These are phyloP conservation scores for Emys orbicularis DNA, from an alignment of 2,797 vertebrate species.

Conservation along the genomic window DNA sequence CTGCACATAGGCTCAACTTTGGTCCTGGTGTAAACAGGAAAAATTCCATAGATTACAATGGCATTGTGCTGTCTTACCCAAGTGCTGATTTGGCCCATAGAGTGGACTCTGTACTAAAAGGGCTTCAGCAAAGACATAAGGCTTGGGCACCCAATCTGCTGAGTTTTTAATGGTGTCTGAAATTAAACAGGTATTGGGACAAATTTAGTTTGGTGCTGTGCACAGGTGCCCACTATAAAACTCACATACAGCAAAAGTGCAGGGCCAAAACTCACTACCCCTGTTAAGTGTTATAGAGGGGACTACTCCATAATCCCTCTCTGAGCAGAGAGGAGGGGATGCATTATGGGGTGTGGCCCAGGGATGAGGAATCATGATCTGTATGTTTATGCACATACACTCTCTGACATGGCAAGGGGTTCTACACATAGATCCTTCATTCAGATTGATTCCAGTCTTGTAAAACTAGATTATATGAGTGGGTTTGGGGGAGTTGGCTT, in stretches of 20 bases:
- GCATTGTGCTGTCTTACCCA: neutral
- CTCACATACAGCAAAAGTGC: neutral
- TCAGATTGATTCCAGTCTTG: neutral
- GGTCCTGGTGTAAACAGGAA: neutral
- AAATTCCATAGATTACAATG: neutral
- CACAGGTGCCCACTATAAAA: rapidly evolving
- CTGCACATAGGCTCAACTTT: neutral
- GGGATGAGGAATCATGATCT: neutral
- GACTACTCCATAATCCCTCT: neutral
- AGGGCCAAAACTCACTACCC: neutral
- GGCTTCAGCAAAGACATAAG: neutral
- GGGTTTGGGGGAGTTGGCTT: neutral
- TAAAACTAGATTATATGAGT: neutral
- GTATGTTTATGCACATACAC: neutral
- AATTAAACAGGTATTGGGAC: neutral
- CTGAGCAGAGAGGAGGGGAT: neutral
- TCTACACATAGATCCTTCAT: neutral
- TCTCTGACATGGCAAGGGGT: neutral
- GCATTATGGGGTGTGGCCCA: neutral
- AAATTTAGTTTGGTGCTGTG: rapidly evolving
- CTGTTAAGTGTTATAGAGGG: neutral
- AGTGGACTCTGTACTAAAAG: neutral
- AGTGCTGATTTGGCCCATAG: rapidly evolving
- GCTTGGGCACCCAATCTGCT: neutral
- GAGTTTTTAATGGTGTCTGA: neutral